Evolutionary conservation across 2,113 vertebrate species (phyloP).

Genomic region (Phalacrocorax pelagicus): DNA sequence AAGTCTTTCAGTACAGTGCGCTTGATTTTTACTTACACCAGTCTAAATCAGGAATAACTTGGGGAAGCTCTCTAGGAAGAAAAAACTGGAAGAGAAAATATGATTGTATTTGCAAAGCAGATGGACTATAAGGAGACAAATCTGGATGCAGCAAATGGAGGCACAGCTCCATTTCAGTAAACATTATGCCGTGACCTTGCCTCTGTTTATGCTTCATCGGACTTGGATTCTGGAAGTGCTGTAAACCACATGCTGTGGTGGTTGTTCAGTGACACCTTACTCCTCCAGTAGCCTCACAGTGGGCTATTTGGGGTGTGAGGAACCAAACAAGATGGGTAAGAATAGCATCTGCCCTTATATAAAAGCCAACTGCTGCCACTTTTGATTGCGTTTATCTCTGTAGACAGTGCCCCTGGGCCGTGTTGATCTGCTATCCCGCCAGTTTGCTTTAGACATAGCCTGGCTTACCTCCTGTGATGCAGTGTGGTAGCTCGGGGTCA

Average conservation of each 20-base stretch:
- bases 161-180: neutral
- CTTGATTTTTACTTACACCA: neutral
- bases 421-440: neutral
- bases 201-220: neutral
- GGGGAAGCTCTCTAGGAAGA: neutral
- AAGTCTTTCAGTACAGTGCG: neutral
- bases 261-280: conserved; percentile 37
- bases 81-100: neutral
- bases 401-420: neutral
- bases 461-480: neutral
- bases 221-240: conserved; percentile 8
- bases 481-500: neutral
- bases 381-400: conserved; percentile 36
- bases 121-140: neutral
- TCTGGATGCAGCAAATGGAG: neutral
- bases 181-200: neutral
- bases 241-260: neutral
- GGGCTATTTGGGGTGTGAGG: conserved; percentile 35
- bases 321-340: conserved; percentile 56
- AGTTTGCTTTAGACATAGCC: neutral
- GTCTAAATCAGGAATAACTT: neutral
- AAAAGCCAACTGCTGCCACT: conserved; percentile 44
- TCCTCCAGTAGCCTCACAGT: conserved; percentile 28
- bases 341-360: conserved; percentile 61
- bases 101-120: neutral